phyloP scores from a whole-genome alignment of 2,113 vertebrate genomes.

The Empidonax traillii region DNA sequence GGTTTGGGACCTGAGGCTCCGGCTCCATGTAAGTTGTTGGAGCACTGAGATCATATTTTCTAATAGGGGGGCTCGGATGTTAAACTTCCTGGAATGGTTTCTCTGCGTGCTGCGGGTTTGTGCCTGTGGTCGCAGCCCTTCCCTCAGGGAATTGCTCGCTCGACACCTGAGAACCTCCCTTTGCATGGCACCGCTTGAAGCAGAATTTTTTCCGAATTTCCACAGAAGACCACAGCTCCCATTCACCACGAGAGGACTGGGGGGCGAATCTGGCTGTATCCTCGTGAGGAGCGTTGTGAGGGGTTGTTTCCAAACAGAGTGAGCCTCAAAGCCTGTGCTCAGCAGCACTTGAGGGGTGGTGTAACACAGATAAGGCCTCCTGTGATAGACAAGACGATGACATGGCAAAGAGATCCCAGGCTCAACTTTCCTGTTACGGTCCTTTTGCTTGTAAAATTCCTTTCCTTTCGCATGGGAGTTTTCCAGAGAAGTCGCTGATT shows the following conservation, averaged over 20 bases:
- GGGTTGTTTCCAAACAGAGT: not conserved
- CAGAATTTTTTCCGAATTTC: not conserved
- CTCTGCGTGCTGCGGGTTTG: slow-evolving; percentile 36
- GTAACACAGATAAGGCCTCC: not conserved
- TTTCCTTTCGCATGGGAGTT: not conserved
- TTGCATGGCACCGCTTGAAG: not conserved
- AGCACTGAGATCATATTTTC: slow-evolving; percentile 10
- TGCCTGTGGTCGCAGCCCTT: slow-evolving; percentile 12
- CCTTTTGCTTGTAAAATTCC: not conserved
- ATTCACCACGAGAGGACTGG: not conserved
- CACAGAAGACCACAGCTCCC: not conserved
- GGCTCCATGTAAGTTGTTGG: not conserved
- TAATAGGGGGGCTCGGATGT: not conserved
- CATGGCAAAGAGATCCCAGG: not conserved
- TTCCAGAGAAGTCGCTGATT: not conserved
- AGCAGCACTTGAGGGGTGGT: not conserved
- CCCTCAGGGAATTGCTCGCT: not conserved
- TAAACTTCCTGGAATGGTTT: slow-evolving; percentile 26
- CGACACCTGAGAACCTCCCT: slow-evolving; percentile 28
- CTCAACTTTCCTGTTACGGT: not conserved
- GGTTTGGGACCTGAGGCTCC: not conserved
- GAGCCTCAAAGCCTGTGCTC: not conserved
- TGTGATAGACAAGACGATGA: not conserved
- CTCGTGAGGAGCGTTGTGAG: not conserved
- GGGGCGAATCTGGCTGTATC: not conserved